phyloP scores from a whole-genome alignment of 2,797 vertebrate genomes.

The Scolopax bukidnonensis region DNA sequence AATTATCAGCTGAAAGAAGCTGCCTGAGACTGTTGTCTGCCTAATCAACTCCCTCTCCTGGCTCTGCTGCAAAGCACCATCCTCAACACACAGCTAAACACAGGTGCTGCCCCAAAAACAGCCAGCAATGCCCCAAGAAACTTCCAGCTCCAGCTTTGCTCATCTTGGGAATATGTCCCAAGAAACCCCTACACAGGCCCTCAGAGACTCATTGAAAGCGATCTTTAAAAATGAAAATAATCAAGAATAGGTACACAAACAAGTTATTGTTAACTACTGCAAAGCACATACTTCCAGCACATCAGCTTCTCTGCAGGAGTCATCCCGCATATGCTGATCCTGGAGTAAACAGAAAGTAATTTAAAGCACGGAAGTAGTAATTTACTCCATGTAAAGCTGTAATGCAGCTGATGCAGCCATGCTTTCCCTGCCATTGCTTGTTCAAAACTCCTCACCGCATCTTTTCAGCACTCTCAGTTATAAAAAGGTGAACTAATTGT shows the following conservation, averaged over 20 bases:
- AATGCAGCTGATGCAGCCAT: background rate
- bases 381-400: background rate
- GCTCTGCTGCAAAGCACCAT: background rate
- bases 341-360: background rate
- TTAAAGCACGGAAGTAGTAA: background rate
- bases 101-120: background rate
- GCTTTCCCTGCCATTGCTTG: background rate
- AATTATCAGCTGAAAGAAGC: slow-evolving; percentile 49
- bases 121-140: background rate
- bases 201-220: background rate
- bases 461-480: background rate
- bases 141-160: background rate
- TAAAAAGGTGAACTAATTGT: background rate
- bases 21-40: slow-evolving; percentile 46
- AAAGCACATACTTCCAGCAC: background rate
- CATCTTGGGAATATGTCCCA: background rate
- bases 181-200: accelerated
- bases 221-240: background rate
- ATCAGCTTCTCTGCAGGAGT: slow-evolving; percentile 4
- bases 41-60: slow-evolving; percentile 48
- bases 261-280: background rate
- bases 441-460: background rate
- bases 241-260: background rate
- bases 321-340: background rate
- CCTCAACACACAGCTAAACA: accelerated